A percentile compares a stretch with the other conserved stretches of the same genome.
phyloP scores from a whole-genome alignment of 2,888 invertebrate genomes.

The Leptinotarsa haldemani region DNA sequence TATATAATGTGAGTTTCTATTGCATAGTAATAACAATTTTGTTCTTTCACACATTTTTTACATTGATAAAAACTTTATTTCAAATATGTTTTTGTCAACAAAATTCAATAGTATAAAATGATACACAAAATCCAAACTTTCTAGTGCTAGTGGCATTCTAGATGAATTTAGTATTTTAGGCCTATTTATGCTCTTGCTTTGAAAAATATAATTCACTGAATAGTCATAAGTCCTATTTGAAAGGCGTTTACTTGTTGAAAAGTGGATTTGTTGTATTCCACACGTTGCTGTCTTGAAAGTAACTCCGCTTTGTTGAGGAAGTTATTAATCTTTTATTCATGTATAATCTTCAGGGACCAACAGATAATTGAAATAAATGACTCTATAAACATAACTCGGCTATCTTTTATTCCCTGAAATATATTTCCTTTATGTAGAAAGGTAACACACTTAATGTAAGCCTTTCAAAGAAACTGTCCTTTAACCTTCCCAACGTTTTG shows the following conservation, averaged over 20 bases:
- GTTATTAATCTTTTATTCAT: conserved; percentile 46
- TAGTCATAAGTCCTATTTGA: not conserved
- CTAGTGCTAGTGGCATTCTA: too few relatives aligned
- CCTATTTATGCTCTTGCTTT: not conserved
- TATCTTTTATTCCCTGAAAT: not conserved
- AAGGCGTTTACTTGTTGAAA: not conserved
- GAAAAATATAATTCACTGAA: not conserved
- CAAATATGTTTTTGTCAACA: too few relatives aligned
- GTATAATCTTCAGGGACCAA: conserved; percentile 34
- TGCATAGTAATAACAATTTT: too few relatives aligned
- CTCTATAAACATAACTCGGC: conserved; percentile 15
- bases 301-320: conserved; percentile 37
- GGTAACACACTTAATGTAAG: not conserved
- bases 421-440: not conserved
- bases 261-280: not conserved
- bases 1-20: too few relatives aligned
- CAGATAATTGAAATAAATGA: conserved; percentile 35
- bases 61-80: too few relatives aligned
- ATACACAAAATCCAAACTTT: too few relatives aligned
- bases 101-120: too few relatives aligned
- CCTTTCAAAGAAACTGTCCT: not conserved
- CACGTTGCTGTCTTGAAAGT: not conserved
- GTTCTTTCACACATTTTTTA: too few relatives aligned
- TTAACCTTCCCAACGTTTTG: conserved; percentile 64
- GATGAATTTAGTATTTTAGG: too few relatives aligned